A percentile compares a stretch with the other conserved stretches of the same genome.
Conservation (phyloP, 2,888 invertebrate genomes). For the Caenorhabditis imperialis region DNA sequence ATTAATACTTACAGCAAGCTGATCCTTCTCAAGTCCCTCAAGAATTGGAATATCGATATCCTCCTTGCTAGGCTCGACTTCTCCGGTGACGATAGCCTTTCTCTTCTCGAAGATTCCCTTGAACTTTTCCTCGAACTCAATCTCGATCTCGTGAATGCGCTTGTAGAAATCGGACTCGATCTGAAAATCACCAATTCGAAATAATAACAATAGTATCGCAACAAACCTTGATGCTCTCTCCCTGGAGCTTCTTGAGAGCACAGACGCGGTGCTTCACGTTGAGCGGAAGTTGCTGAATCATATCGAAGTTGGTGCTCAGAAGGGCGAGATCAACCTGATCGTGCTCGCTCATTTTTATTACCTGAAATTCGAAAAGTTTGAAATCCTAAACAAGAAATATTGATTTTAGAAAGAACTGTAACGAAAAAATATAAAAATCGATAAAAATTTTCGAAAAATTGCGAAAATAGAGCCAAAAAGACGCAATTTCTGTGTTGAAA, state of each 20-base stretch:
- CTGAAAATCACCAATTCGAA: slow-evolving; percentile 80
- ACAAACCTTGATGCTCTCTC: slow-evolving; percentile 58
- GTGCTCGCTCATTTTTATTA: slow-evolving; percentile 34
- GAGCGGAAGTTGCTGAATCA: slow-evolving; percentile 24
- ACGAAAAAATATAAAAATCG: not conserved
- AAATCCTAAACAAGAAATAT: not conserved
- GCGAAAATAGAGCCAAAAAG: slow-evolving; percentile 4
- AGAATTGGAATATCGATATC: slow-evolving; percentile 89
- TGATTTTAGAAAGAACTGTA: not conserved
- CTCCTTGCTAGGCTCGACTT: slow-evolving; percentile 89
- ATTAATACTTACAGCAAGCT: slow-evolving; percentile 54
- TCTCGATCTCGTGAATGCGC: slow-evolving; percentile 93
- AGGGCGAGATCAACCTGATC: slow-evolving; percentile 9
- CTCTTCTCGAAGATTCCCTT: slow-evolving; percentile 82
- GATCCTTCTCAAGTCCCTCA: slow-evolving; percentile 60
- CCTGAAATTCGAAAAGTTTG: slow-evolving; percentile 4
- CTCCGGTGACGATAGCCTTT: slow-evolving; percentile 81
- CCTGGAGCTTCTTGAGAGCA: slow-evolving; percentile 75
- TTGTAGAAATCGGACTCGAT: slow-evolving; percentile 93
- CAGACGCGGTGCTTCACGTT: slow-evolving; percentile 62
- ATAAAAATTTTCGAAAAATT: not conserved
- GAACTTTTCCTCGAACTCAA: slow-evolving; percentile 89
- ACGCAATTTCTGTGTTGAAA: slow-evolving; percentile 6
- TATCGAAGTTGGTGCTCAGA: slow-evolving; percentile 30
- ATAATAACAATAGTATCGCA: not conserved